These are phyloP conservation scores for Austrolebias charrua DNA, from an alignment of 2,797 vertebrate species.

Conservation along the genomic window DNA sequence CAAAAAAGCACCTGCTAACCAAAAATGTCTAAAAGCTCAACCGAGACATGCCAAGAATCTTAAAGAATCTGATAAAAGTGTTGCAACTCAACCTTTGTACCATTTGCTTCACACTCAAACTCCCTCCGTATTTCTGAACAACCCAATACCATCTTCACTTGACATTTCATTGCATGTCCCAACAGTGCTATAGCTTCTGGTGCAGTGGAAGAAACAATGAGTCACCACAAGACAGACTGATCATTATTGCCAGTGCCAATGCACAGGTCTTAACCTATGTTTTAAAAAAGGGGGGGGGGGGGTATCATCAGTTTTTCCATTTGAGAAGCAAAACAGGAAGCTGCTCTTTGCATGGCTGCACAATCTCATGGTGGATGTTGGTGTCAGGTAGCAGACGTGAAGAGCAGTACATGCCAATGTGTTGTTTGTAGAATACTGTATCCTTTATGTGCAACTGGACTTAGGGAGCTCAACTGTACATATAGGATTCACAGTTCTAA, in stretches of 20 bases:
- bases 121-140: constrained; percentile 3
- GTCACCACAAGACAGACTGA: constrained; percentile 56
- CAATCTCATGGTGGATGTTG: constrained; percentile 47
- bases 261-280: constrained; percentile 31
- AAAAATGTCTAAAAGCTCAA: not conserved
- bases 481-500: too few relatives aligned
- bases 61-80: not conserved
- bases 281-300: constrained; percentile 13
- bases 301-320: constrained; percentile 57
- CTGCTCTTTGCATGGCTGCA: constrained; percentile 43
- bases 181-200: constrained; percentile 15
- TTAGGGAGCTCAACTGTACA: constrained; percentile 12
- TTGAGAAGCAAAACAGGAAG: constrained; percentile 75
- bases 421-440: constrained; percentile 61
- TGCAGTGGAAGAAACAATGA: constrained; percentile 63
- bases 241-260: constrained; percentile 54
- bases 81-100: constrained; percentile 7
- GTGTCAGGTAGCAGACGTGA: constrained; percentile 21
- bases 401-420: constrained; percentile 27
- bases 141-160: constrained; percentile 28
- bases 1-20: too few relatives aligned
- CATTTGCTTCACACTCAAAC: not conserved
- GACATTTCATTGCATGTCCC: constrained; percentile 53
- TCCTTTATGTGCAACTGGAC: constrained; percentile 53
- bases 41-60: not conserved